These are phyloP conservation scores for Hartigia nigra DNA, from an alignment of 2,888 invertebrate species.

Conservation along the genomic window DNA sequence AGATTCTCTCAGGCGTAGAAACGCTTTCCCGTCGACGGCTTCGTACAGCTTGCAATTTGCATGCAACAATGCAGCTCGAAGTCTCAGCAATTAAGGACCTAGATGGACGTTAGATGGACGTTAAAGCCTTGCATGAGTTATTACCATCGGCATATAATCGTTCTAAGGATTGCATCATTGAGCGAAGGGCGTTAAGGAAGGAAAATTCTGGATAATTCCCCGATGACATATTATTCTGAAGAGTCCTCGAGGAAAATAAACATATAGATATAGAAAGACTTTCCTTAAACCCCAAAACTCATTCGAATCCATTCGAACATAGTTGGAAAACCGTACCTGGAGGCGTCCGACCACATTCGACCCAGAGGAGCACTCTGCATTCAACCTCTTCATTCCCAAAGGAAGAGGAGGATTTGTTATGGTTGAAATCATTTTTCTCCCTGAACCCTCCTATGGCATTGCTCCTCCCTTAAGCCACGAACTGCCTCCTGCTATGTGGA, in stretches of 20 bases:
- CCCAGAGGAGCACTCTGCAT: slow-evolving; percentile 3
- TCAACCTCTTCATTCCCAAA: slow-evolving; percentile 3
- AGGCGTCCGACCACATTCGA: not conserved
- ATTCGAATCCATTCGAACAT: not conserved
- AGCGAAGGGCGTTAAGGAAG: not conserved
- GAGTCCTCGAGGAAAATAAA: not conserved
- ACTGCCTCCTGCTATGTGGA: not conserved
- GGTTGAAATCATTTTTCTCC: slow-evolving; percentile 7
- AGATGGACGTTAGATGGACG: slow-evolving; percentile 1
- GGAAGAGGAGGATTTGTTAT: not conserved
- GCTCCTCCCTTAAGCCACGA: not conserved
- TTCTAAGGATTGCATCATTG: not conserved
- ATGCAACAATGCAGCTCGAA: not conserved
- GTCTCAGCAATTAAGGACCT: not conserved
- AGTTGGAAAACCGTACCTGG: not conserved
- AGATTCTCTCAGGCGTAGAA: not conserved
- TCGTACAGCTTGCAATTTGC: not conserved
- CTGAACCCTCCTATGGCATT: not conserved
- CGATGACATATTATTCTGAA: not conserved
- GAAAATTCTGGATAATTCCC: not conserved
- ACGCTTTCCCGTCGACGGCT: not conserved
- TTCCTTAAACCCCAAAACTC: not conserved
- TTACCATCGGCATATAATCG: not conserved
- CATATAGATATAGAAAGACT: not conserved
- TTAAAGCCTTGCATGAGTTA: not conserved